These are phyloP conservation scores for Excalfactoria chinensis DNA, from an alignment of 2,113 vertebrate species.

Conservation along the genomic window DNA sequence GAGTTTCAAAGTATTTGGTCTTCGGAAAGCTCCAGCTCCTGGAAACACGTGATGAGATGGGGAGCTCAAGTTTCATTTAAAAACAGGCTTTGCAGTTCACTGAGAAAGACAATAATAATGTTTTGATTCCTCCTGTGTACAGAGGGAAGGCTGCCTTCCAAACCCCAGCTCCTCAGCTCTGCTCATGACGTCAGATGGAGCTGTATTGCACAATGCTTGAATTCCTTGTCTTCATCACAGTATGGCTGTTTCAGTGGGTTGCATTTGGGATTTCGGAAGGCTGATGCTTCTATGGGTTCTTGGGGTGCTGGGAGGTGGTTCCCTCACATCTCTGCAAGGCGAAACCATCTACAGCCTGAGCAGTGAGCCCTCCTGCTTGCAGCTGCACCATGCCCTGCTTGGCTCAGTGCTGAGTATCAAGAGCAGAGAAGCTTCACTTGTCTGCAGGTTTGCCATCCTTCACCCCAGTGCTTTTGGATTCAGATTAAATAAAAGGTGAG, in stretches of 20 bases:
- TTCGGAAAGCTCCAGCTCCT: conserved; percentile 43
- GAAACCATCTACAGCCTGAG: neutral
- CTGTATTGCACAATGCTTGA: rapidly evolving
- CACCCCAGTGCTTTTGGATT: neutral
- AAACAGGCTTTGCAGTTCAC: conserved; percentile 60
- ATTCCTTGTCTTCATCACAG: neutral
- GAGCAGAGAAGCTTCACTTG: neutral
- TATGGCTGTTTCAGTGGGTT: neutral
- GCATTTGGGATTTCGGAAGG: neutral
- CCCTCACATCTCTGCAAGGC: neutral
- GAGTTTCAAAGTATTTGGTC: conserved; percentile 58
- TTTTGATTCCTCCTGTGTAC: conserved; percentile 14
- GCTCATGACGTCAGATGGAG: neutral
- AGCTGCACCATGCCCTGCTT: neutral
- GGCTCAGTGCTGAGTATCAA: neutral
- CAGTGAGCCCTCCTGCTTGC: rapidly evolving
- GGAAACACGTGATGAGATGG: conserved; percentile 24
- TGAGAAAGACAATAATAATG: conserved; percentile 52
- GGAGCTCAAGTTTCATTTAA: conserved; percentile 58
- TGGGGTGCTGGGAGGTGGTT: neutral
- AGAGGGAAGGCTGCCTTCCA: neutral
- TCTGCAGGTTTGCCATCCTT: conserved; percentile 2
- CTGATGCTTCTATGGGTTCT: neutral
- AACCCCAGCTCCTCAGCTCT: neutral
- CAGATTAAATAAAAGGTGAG: conserved; percentile 59